Base-by-base conservation (phyloP, 2,113 vertebrate genomes). In the Sarotherodon lohbergeri region DNA sequence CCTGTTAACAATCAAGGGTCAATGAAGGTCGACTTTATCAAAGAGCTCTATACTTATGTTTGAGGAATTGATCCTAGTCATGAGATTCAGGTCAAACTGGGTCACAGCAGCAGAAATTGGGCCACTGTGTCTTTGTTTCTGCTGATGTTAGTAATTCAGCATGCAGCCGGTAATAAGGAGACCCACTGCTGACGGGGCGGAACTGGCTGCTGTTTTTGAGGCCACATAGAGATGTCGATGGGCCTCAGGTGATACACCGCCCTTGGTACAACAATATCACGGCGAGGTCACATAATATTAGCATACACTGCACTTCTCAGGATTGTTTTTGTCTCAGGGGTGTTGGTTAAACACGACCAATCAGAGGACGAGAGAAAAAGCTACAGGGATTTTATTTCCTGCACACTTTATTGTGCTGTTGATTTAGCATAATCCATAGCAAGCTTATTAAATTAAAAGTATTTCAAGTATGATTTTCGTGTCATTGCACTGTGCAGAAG, bases 171-270 rank as follows among this genome's bases (percentile, higher is more conserved):
- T 16, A 13, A 54, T 48, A 50, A 76, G 5, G 83, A 79, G 71
- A 59, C 66, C 17, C 57, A 5, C 2, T 90, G 95, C 94, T 94
- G 95, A 96, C 61, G 27, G 22, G 14, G 91, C 91, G 81, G 39
- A 84, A 86, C 19, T 46, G 10, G 52, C 84, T 17, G 73, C 59
- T 63, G 94, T 81, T 48, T 85, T 19, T 54, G 93, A 95, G 91
- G 83, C 86, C 5, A 22, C 8, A 8, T 3, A 3, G 1, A 50
- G 41, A 41, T 19, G 73, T 6, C 16, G 12, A 7, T 27, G 3
- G 57, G 46, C 71, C 80, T 92, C 89, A 83, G 82, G 56, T 90
- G 90, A 94, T 86, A 73, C 80, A 1, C 78, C 7, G 92, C 57
- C 92, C 91, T 93, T 94, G 78, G 68, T 9, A 5, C 48, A 13